These are phyloP conservation scores for Percopsis transmontana DNA, from an alignment of 2,113 vertebrate genomes.

Conservation along the genomic window DNA sequence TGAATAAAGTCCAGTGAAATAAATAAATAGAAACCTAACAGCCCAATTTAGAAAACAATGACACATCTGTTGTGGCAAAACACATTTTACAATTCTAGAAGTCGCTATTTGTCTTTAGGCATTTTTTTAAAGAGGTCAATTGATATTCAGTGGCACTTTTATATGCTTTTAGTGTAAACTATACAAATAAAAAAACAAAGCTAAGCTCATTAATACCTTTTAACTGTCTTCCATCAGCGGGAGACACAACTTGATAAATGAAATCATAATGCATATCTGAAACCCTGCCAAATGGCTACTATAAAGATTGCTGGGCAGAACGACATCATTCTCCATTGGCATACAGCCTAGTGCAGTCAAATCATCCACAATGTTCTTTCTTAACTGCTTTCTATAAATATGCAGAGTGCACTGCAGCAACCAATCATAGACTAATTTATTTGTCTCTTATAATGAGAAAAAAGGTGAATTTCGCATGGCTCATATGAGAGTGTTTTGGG, in stretches of 20 bases:
- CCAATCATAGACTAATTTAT: constrained; percentile 46
- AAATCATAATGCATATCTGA: constrained; percentile 58
- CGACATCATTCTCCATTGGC: constrained; percentile 44
- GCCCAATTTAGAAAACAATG: constrained; percentile 8
- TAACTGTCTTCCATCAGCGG: constrained; percentile 16
- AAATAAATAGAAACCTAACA: constrained; percentile 27
- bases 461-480: constrained; percentile 33
- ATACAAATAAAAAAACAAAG: constrained; percentile 19
- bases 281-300: constrained; percentile 57
- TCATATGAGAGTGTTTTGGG: constrained; percentile 20
- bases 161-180: constrained; percentile 12
- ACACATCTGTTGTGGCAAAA: not conserved
- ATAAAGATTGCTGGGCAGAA: constrained; percentile 53
- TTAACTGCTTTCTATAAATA: constrained; percentile 52
- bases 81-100: not conserved
- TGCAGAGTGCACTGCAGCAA: constrained; percentile 46
- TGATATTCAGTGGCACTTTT: constrained; percentile 17
- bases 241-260: constrained; percentile 40
- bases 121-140: constrained; percentile 13
- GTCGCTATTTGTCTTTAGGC: constrained; percentile 4
- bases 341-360: constrained; percentile 61
- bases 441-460: constrained; percentile 36
- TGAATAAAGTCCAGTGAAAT: constrained; percentile 23
- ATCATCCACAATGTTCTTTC: constrained; percentile 49
- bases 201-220: not conserved